Evolutionary conservation across 1,140 invertebrate genomes (phyloP), one percentile per base, ranked within the genome.

Genomic region (Procambarus virginalis): DNA sequence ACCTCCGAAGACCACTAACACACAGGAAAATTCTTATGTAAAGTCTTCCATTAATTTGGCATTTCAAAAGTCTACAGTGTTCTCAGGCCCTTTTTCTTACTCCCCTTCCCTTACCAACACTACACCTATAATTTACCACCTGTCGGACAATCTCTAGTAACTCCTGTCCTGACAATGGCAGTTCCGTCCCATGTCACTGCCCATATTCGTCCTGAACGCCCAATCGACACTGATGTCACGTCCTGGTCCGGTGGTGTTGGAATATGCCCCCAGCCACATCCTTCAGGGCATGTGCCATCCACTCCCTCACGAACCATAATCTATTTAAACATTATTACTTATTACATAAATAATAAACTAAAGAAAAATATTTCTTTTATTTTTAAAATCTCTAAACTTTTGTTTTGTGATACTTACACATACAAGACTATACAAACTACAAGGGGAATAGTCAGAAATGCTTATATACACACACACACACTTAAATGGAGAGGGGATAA

Each of bases 281-380:
- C 98, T 95, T 98, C 98, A 0, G 97, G 98, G 89, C 96, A 96
- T 64, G 95, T 96, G 73, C 95, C 95, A 91, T 95, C 96, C 4
- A 98, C 97, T 6, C 96, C 96, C 84, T 95, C 95, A 91, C 98
- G 95, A 93, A 97, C 97, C 96, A 98, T 97, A 49, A 98, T 96
- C 96, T 96, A 8, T 9, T 34, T 9, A 34, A 64, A 17, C 12
- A 64, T 55, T 3, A 55, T 55, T 55, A 9, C 51, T 3, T 55
- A 34, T 55, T 9, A 55, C 12, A 55, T 55, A 1, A 55, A 12
- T 55, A 55, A 12, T 55, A 55, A 4, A 12, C 8, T 1, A 55
- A 55, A 55, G 10, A 55, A 55, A 55, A 55, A 12, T 55, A 3
- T 9, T 55, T 55, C 1, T 34, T 34, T 55, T 5, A 5, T 55